Base-by-base conservation (phyloP, 2,113 vertebrate species). In the Nematolebias whitei region DNA sequence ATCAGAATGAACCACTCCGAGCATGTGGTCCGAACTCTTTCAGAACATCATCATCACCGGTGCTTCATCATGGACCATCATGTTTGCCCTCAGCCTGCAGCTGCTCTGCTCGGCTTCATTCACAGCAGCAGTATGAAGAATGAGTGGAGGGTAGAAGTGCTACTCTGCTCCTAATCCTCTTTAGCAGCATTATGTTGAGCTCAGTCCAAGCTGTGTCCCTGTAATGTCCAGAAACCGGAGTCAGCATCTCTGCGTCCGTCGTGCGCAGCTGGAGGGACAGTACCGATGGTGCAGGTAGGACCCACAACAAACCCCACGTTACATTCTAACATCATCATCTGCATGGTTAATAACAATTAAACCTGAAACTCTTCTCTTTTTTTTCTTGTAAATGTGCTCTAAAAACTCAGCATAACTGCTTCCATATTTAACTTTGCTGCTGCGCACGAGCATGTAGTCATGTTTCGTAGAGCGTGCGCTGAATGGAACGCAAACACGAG, bases 181-280 rank as follows among this genome's bases (percentile, higher is more conserved):
- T 96, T 96, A 95, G 76, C 68, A 20, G 87, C 90, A 93, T 95
- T 95, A 94, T 85, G 88, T 70, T 88, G 88, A 92, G 83, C 85
- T 52, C 12, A 82, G 90, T 90, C 86, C 89, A 76, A 84, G 90
- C 64, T 77, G 83, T 90, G 94, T 85, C 92, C 95, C 94, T 81
- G 79, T 78, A 86, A 80, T 86, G 76, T 90, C 89, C 90, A 53
- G 83, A 83, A 60, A 13, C 61, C 71, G 56, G 67, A 83, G 84
- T 85, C 87, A 85, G 86, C 84, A 80, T 76, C 85, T 88, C 79
- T 79, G 80, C 50, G 72, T 68, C 74, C 55, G 55, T 63, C 63
- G 62, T 80, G 82, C 84, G 45, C 89, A 84, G 84, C 88, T 89
- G 87, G 83, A 85, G 74, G 43, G 50, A 44, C 84, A 11, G 44